Conservation (phyloP, 2,888 invertebrate species). For the Sinotaia quadrata region DNA sequence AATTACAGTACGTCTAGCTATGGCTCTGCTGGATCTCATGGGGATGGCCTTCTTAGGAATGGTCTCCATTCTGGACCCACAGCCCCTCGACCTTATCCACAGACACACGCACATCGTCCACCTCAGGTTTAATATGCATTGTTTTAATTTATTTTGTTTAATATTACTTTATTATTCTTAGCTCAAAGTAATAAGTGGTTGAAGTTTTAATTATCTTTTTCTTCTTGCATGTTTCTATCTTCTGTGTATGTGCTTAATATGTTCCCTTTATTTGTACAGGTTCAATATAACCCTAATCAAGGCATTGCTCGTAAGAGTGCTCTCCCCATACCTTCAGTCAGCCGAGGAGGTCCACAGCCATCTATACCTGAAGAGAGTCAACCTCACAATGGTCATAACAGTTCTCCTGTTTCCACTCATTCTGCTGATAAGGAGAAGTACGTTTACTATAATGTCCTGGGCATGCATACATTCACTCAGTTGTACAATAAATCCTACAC, state of each 20-base stretch:
- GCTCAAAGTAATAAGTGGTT: no score
- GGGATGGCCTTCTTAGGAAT: slow-evolving; percentile 38
- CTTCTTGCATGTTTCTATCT: not conserved
- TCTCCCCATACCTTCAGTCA: slow-evolving; percentile 54
- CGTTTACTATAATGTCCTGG: slow-evolving; percentile 20
- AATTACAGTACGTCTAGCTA: slow-evolving; percentile 63
- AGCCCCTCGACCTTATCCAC: slow-evolving; percentile 48
- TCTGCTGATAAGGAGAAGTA: slow-evolving; percentile 64
- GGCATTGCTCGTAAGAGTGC: slow-evolving; percentile 51
- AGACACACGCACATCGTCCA: slow-evolving; percentile 48
- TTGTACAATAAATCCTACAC: no score
- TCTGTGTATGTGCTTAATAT: not conserved
- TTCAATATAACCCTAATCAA: slow-evolving; percentile 55
- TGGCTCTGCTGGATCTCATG: slow-evolving; percentile 50
- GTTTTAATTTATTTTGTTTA: no score
- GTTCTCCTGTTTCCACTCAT: slow-evolving; percentile 50
- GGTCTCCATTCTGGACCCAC: slow-evolving; percentile 39
- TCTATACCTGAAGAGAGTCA: slow-evolving; percentile 61
- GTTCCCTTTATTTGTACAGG: slow-evolving; percentile 38
- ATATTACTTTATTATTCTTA: no score
- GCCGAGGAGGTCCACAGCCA: slow-evolving; percentile 45
- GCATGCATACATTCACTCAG: no score
- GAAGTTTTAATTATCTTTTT: not conserved
- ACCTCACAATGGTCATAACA: slow-evolving; percentile 37
- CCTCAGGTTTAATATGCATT: slow-evolving; percentile 48